Conservation (phyloP, 2,113 vertebrate genomes). For the Syrmaticus mikado region DNA sequence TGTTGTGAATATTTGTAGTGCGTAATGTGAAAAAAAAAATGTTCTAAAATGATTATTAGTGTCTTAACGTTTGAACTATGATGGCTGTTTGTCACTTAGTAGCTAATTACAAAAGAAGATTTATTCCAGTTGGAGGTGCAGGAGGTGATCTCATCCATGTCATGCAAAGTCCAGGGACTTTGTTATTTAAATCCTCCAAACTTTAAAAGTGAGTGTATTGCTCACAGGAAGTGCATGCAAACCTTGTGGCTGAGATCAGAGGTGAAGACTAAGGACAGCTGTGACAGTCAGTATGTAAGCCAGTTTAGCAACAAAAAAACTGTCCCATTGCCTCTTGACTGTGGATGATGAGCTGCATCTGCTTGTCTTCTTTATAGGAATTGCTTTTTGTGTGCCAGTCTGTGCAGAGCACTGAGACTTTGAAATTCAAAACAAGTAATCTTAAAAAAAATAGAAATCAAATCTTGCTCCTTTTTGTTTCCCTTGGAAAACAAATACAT, state of each 20-base stretch:
- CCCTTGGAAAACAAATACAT: conserved; percentile 36
- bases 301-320: conserved; percentile 16
- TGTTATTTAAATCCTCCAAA: conserved; percentile 31
- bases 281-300: neutral
- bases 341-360: neutral
- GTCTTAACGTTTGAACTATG: conserved; percentile 67
- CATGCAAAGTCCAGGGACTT: neutral
- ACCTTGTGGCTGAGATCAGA: conserved; percentile 14
- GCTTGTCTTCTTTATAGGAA: neutral
- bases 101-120: conserved; percentile 52
- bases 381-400: neutral
- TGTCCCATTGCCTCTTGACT: neutral
- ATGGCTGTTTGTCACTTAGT: conserved; percentile 40
- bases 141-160: conserved; percentile 1
- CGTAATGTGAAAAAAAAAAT: conserved; percentile 5
- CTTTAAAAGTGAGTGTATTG: neutral
- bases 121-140: conserved; percentile 38
- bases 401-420: neutral
- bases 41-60: conserved; percentile 48
- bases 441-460: neutral
- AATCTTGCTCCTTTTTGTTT: neutral
- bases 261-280: neutral
- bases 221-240: conserved; percentile 18
- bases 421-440: neutral
- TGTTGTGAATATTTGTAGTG: neutral